phyloP scores from a whole-genome alignment of 2,888 invertebrate species.

The Acanthosepion esculentum region DNA sequence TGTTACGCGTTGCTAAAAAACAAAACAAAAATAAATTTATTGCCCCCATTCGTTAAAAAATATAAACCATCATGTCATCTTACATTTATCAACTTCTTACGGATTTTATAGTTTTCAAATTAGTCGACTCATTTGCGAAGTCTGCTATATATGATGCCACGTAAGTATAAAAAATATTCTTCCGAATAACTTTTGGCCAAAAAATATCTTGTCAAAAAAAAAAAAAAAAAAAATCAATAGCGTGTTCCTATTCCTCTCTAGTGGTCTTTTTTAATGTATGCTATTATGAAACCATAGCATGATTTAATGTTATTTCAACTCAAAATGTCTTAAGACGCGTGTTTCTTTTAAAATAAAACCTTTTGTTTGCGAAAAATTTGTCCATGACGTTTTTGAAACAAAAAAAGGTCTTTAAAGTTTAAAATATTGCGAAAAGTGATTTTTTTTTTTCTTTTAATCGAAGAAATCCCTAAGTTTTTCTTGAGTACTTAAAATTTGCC shows the following conservation, averaged over 20 bases:
- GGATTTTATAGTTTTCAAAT: constrained; percentile 64
- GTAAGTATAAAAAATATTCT: constrained; percentile 56
- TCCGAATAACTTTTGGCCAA: no score
- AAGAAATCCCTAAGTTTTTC: no score
- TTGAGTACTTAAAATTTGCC: no score
- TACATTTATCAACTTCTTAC: constrained; percentile 39
- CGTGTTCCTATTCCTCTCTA: not conserved
- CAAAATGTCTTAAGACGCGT: not conserved
- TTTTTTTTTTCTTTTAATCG: no score
- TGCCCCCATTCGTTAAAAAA: constrained; percentile 52
- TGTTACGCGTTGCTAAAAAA: not conserved
- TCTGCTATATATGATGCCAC: constrained; percentile 62
- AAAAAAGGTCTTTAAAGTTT: no score
- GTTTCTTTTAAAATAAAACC: not conserved
- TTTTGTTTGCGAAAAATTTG: not conserved
- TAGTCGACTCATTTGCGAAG: constrained; percentile 67
- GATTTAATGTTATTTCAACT: not conserved
- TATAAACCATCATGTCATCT: not conserved
- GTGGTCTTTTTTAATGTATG: not conserved
- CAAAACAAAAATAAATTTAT: constrained; percentile 50
- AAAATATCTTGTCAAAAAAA: no score
- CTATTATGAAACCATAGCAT: not conserved
- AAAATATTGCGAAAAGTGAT: no score
- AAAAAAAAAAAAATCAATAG: no score
- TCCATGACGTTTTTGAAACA: no score